These are phyloP conservation scores for Thalassoma bifasciatum DNA, from an alignment of 2,113 vertebrate genomes.

Conservation along the genomic window DNA sequence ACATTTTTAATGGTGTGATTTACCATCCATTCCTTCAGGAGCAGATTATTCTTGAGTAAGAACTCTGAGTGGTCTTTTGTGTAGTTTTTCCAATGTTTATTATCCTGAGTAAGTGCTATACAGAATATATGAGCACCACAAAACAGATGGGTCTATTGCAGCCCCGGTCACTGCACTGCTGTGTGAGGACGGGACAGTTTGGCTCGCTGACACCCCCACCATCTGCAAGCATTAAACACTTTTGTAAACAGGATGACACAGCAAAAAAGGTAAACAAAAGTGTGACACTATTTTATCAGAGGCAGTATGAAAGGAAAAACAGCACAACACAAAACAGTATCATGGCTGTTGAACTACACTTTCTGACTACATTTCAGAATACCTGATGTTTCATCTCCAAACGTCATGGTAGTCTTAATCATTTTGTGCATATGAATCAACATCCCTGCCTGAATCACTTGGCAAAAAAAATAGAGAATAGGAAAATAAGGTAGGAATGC, in stretches of 20 bases:
- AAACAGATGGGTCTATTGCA: constrained; percentile 49
- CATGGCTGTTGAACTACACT: too few species aligned
- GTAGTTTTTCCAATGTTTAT: constrained; percentile 15
- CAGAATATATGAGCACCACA: not conserved
- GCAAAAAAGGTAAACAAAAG: not conserved
- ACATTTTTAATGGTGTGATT: not conserved
- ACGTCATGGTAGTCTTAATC: too few species aligned
- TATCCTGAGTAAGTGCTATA: not conserved
- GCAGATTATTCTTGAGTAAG: not conserved
- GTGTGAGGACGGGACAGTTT: constrained; percentile 10
- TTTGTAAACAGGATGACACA: constrained; percentile 23
- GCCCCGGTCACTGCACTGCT: constrained; percentile 29
- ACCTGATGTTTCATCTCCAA: too few species aligned
- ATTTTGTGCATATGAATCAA: too few species aligned
- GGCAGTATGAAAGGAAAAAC: not conserved
- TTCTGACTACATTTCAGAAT: too few species aligned
- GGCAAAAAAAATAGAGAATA: too few species aligned
- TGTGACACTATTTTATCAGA: not conserved
- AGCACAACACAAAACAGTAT: not conserved
- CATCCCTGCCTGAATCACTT: too few species aligned
- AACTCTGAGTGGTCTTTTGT: not conserved
- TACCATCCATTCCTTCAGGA: not conserved
- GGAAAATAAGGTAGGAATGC: not conserved
- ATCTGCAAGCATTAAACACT: constrained; percentile 43
- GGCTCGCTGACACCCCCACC: constrained; percentile 41